phyloP scores from a whole-genome alignment of 2,888 invertebrate genomes.

The Mamestra brassicae region DNA sequence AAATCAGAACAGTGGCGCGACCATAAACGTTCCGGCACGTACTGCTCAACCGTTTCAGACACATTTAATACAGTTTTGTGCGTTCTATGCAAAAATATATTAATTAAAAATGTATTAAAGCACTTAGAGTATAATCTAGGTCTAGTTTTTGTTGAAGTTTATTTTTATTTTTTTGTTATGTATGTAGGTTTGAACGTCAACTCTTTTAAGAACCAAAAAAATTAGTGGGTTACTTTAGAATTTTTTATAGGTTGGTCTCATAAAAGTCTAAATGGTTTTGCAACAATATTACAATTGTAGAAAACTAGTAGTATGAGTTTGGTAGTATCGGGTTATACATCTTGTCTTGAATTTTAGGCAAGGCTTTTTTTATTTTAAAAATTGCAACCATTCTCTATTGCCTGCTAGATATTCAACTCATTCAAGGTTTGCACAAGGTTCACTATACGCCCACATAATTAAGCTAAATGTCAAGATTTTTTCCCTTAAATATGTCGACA shows the following conservation, averaged over 20 bases:
- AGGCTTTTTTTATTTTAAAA: too few relatives aligned
- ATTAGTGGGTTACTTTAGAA: neutral
- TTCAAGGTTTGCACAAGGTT: neutral
- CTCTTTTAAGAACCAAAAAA: neutral
- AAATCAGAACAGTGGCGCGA: constrained; percentile 76
- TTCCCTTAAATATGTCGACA: constrained; percentile 7
- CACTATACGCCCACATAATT: neutral
- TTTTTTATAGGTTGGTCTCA: neutral
- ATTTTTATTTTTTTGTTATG: neutral
- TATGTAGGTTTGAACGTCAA: neutral
- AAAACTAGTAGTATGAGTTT: neutral
- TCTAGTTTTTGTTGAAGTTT: neutral
- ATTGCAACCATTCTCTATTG: neutral
- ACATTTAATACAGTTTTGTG: constrained; percentile 53
- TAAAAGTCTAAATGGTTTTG: neutral
- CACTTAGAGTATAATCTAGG: constrained; percentile 3
- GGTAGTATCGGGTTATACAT: neutral
- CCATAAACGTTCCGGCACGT: constrained; percentile 81
- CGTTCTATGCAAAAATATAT: constrained; percentile 44
- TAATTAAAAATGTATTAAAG: constrained; percentile 44
- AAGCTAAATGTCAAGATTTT: neutral
- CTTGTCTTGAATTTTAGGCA: neutral
- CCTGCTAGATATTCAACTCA: neutral
- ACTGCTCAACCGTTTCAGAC: constrained; percentile 68
- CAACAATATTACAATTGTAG: neutral